These are phyloP conservation scores for Schizaphis graminum DNA, from an alignment of 2,888 invertebrate species.

Conservation along the genomic window DNA sequence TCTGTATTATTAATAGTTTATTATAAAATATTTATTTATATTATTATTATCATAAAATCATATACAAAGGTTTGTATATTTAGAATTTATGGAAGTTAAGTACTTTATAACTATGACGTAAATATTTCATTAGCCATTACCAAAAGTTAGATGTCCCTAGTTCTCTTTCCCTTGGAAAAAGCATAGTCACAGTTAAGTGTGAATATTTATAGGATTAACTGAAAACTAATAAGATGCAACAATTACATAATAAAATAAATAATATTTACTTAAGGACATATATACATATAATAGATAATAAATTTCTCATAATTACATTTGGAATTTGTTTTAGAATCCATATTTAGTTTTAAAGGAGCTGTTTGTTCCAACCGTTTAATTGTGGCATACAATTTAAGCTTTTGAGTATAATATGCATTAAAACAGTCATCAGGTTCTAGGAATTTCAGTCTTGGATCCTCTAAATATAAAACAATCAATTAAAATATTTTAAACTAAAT, in stretches of 20 bases:
- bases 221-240: background rate
- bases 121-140: background rate
- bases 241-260: background rate
- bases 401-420: constrained; percentile 85
- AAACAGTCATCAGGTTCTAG: constrained; percentile 82
- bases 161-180: background rate
- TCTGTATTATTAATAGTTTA: background rate
- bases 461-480: constrained; percentile 67
- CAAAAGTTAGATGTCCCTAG: background rate
- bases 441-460: constrained; percentile 90
- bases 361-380: constrained; percentile 61
- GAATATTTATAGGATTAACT: background rate
- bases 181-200: background rate
- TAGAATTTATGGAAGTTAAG: background rate
- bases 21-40: too few species aligned
- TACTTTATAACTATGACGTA: background rate
- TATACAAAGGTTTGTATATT: background rate
- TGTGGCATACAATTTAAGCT: constrained; percentile 72
- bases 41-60: too few species aligned
- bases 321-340: constrained; percentile 56
- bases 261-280: background rate
- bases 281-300: background rate
- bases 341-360: constrained; percentile 46
- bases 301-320: constrained; percentile 55
- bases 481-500: background rate